These are phyloP conservation scores for Phalanger gymnotis DNA, from an alignment of 2,797 vertebrate species.

Conservation along the genomic window DNA sequence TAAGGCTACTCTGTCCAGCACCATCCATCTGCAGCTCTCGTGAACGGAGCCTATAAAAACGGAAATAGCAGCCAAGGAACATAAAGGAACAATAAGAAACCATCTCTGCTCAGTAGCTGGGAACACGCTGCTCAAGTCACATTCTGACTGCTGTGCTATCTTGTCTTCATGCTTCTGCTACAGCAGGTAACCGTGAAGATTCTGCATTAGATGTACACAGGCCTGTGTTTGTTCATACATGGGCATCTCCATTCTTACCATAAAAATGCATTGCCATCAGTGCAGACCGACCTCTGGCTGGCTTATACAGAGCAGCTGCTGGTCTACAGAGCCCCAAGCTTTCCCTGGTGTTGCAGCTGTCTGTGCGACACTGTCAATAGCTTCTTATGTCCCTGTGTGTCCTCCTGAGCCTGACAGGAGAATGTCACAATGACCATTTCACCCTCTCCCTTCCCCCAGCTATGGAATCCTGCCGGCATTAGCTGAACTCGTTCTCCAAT, in stretches of 20 bases:
- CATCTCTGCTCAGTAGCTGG: neutral
- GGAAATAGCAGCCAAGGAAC: slow-evolving; percentile 73
- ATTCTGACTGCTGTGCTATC: neutral
- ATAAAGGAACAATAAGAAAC: slow-evolving; percentile 51
- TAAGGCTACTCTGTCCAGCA: slow-evolving; percentile 78
- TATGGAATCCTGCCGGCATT: slow-evolving; percentile 64
- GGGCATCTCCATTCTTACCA: neutral
- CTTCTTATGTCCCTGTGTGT: slow-evolving; percentile 26
- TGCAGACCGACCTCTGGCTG: slow-evolving; percentile 57
- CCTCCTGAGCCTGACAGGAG: slow-evolving; percentile 50
- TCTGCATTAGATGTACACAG: slow-evolving; percentile 50
- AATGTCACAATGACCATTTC: slow-evolving; percentile 45
- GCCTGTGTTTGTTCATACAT: slow-evolving; percentile 42
- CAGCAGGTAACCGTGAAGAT: neutral
- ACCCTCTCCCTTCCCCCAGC: slow-evolving; percentile 45
- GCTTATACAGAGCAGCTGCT: slow-evolving; percentile 43
- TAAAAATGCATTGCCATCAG: slow-evolving; percentile 25
- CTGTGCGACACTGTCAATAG: slow-evolving; percentile 17
- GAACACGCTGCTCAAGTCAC: slow-evolving; percentile 24
- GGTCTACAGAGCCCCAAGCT: slow-evolving; percentile 63
- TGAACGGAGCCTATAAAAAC: slow-evolving; percentile 69
- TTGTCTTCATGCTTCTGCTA: slow-evolving; percentile 34
- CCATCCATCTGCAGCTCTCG: slow-evolving; percentile 73
- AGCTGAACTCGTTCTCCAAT: slow-evolving; percentile 48
- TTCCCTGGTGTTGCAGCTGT: slow-evolving; percentile 55